Evolutionary conservation across 2,113 vertebrate genomes (phyloP).

Genomic region (Vicugna pacos): DNA sequence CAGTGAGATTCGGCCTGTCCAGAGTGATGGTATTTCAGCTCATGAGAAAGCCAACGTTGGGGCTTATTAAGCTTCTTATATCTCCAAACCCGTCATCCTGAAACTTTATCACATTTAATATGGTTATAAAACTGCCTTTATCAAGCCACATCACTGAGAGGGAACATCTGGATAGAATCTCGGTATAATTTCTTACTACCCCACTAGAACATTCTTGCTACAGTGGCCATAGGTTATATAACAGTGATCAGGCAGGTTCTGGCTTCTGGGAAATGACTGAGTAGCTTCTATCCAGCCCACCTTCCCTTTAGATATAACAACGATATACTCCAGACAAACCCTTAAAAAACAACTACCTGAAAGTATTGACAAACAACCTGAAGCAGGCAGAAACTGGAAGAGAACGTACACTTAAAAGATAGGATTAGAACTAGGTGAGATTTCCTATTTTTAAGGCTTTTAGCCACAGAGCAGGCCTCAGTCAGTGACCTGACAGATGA

Average conservation of each 20-base stretch:
- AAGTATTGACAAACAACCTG: slow-evolving; percentile 20
- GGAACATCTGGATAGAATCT: neutral
- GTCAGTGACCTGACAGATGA: neutral
- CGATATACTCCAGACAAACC: neutral
- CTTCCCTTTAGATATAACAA: slow-evolving; percentile 24
- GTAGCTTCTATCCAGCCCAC: neutral
- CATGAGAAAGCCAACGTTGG: neutral
- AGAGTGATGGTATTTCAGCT: neutral
- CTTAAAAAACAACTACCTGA: neutral
- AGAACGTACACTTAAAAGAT: neutral
- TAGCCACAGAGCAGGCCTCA: neutral
- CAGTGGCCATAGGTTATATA: neutral
- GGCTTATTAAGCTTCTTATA: neutral
- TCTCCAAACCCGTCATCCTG: neutral
- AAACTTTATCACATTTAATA: neutral
- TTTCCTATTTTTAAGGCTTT: neutral
- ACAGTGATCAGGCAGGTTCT: neutral
- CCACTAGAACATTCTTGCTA: neutral
- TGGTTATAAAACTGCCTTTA: slow-evolving; percentile 3
- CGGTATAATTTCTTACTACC: slow-evolving; percentile 26
- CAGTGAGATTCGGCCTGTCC: neutral
- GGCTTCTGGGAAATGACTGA: slow-evolving; percentile 28
- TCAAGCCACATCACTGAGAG: neutral
- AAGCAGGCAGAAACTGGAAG: slow-evolving; percentile 1
- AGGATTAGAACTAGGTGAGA: neutral